A percentile compares a stretch with the other conserved stretches of the same genome.
Conservation (phyloP, 2,797 vertebrate genomes). For the Clarias platycephalus region DNA sequence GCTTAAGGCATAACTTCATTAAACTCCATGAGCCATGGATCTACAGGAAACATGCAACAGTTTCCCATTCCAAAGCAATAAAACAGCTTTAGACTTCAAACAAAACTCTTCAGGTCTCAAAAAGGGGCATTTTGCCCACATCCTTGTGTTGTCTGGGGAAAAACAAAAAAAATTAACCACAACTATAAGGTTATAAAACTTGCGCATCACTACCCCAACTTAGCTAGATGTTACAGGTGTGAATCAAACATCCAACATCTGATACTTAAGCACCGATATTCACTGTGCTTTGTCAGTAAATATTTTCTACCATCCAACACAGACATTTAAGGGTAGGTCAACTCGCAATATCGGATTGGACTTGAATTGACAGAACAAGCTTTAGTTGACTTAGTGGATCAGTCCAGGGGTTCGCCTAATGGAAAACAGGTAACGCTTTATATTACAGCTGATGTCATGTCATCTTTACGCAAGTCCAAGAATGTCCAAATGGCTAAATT, state of each 20-base stretch:
- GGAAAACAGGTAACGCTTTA: neutral
- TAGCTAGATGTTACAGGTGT: conserved; percentile 65
- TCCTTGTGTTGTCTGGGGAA: conserved; percentile 65
- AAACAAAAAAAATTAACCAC: conserved; percentile 64
- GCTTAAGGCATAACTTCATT: conserved; percentile 37
- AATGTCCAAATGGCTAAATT: neutral
- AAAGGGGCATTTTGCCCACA: conserved; percentile 62
- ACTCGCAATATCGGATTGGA: conserved; percentile 7
- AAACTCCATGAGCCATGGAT: conserved; percentile 36
- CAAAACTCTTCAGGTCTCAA: conserved; percentile 55
- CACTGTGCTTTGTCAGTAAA: conserved; percentile 51
- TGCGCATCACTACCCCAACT: conserved; percentile 58
- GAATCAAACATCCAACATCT: conserved; percentile 69
- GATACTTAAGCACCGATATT: conserved; percentile 68
- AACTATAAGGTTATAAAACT: conserved; percentile 73
- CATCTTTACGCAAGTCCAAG: neutral
- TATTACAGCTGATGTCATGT: neutral
- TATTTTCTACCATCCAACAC: conserved; percentile 28
- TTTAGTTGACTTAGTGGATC: neutral
- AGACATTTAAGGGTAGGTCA: conserved; percentile 22
- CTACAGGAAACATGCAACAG: conserved; percentile 39
- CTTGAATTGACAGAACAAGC: neutral
- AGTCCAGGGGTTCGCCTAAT: neutral
- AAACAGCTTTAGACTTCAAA: conserved; percentile 59
- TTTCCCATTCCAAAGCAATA: conserved; percentile 40